phyloP scores from a whole-genome alignment of 2,797 vertebrate genomes.

The Remorina albescens region DNA sequence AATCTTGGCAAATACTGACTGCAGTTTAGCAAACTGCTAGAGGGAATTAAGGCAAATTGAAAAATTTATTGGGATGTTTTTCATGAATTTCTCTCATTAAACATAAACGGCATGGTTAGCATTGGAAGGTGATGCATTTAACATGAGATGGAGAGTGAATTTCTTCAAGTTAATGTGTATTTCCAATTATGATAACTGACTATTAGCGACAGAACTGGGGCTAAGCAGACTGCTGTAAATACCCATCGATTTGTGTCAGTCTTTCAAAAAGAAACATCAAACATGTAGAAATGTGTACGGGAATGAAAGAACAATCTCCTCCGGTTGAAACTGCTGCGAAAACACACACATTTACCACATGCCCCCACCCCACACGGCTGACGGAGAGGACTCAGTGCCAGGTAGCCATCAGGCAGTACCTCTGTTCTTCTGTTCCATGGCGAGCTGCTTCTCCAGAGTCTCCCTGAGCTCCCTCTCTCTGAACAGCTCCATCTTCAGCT shows the following conservation, averaged over 20 bases:
- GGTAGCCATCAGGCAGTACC: constrained; percentile 81
- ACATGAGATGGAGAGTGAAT: constrained; percentile 74
- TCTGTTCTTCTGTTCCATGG: constrained; percentile 99
- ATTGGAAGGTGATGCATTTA: constrained; percentile 79
- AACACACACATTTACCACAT: constrained; percentile 17
- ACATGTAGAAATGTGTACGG: constrained; percentile 34
- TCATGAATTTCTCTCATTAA: constrained; percentile 85
- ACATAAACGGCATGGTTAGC: constrained; percentile 83
- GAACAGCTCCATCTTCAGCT: constrained; percentile 99
- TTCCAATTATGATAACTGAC: constrained; percentile 71
- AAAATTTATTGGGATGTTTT: constrained; percentile 83
- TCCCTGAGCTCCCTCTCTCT: constrained; percentile 97
- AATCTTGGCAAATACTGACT: constrained; percentile 69
- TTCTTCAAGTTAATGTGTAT: constrained; percentile 72
- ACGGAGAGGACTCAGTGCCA: constrained; percentile 40
- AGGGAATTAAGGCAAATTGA: constrained; percentile 79
- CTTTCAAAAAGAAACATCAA: constrained; percentile 49
- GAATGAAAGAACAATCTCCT: constrained; percentile 34
- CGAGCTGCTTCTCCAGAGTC: constrained; percentile 98
- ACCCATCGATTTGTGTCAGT: constrained; percentile 36
- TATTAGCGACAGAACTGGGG: constrained; percentile 41
- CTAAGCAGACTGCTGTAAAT: constrained; percentile 44
- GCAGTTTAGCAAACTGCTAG: constrained; percentile 74
- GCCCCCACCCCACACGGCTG: constrained; percentile 2
- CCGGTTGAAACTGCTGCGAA: constrained; percentile 14